These are phyloP conservation scores for Xanthia icteritia DNA, from an alignment of 2,888 invertebrate species.

Conservation along the genomic window DNA sequence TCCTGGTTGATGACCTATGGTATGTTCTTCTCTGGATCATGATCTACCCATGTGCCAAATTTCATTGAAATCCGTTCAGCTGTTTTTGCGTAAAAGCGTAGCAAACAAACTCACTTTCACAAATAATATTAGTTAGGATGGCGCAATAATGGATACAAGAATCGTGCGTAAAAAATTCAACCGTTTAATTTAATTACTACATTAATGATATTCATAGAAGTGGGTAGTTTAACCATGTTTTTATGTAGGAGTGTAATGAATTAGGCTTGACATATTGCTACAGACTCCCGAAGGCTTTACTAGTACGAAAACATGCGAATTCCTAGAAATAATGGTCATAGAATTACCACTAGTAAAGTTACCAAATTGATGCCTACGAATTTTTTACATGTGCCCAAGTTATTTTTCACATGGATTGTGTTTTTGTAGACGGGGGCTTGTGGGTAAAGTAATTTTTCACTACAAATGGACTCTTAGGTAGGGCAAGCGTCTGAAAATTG, in stretches of 20 bases:
- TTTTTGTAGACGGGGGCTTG: slow-evolving; percentile 11
- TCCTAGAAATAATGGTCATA: slow-evolving; percentile 8
- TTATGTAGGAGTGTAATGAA: slow-evolving; percentile 23
- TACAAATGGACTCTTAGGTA: slow-evolving; percentile 35
- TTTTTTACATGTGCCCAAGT: neutral
- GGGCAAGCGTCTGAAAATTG: slow-evolving; percentile 39
- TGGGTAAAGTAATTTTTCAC: slow-evolving; percentile 49
- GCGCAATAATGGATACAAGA: neutral
- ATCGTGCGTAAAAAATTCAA: slow-evolving; percentile 19
- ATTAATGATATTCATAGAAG: slow-evolving; percentile 16
- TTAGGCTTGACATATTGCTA: slow-evolving; percentile 17
- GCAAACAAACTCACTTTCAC: too few species aligned
- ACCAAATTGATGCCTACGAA: slow-evolving; percentile 9
- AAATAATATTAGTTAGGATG: too few species aligned
- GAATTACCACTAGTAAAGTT: neutral
- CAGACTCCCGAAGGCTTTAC: slow-evolving; percentile 28
- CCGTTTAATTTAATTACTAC: slow-evolving; percentile 32
- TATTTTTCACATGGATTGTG: slow-evolving; percentile 19
- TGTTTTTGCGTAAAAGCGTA: too few species aligned
- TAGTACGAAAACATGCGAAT: slow-evolving; percentile 26
- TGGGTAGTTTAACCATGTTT: slow-evolving; percentile 11
- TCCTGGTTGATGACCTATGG: too few species aligned
- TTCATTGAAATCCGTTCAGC: too few species aligned
- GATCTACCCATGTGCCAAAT: too few species aligned
- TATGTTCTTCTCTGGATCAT: too few species aligned